Conservation (phyloP, 2,888 invertebrate genomes). For the Apocheima hispidaria region DNA sequence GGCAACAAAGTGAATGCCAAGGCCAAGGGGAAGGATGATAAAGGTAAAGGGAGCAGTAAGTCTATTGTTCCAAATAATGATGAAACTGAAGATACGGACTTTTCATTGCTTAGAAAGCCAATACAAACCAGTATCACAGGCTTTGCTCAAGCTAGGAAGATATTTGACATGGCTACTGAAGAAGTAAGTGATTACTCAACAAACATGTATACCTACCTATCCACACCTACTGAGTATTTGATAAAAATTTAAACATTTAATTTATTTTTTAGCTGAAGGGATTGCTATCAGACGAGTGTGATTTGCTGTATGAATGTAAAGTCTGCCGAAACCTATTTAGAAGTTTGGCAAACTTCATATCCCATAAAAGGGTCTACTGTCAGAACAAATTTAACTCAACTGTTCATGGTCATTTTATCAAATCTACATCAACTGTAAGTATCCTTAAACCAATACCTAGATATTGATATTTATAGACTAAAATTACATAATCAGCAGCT, state of each 20-base stretch:
- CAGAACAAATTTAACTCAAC: slow-evolving; percentile 83
- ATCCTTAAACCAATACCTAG: slow-evolving; percentile 7
- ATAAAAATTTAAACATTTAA: background rate
- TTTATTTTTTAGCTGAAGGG: slow-evolving; percentile 87
- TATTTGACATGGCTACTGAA: slow-evolving; percentile 91
- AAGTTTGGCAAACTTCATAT: slow-evolving; percentile 94
- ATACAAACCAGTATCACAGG: slow-evolving; percentile 89
- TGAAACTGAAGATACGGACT: slow-evolving; percentile 79
- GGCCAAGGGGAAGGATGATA: slow-evolving; percentile 75
- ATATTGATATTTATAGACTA: background rate
- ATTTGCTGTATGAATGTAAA: slow-evolving; percentile 95
- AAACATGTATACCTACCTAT: background rate
- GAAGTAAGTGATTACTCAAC: slow-evolving; percentile 84
- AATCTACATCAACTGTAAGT: slow-evolving; percentile 78
- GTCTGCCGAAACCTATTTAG: slow-evolving; percentile 94
- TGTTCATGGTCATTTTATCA: slow-evolving; percentile 75
- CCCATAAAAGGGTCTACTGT: slow-evolving; percentile 95
- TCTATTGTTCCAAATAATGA: slow-evolving; percentile 64
- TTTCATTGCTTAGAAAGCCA: slow-evolving; percentile 87
- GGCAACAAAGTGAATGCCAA: slow-evolving; percentile 77
- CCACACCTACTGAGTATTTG: background rate
- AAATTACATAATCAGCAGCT: background rate
- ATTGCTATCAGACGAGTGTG: slow-evolving; percentile 93
- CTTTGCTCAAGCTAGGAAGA: slow-evolving; percentile 89
- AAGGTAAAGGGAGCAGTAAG: slow-evolving; percentile 66